Evolutionary conservation across 2,888 invertebrate species (phyloP), one percentile per base, ranked within the genome.

Genomic region (Hirudinaria manillensis): DNA sequence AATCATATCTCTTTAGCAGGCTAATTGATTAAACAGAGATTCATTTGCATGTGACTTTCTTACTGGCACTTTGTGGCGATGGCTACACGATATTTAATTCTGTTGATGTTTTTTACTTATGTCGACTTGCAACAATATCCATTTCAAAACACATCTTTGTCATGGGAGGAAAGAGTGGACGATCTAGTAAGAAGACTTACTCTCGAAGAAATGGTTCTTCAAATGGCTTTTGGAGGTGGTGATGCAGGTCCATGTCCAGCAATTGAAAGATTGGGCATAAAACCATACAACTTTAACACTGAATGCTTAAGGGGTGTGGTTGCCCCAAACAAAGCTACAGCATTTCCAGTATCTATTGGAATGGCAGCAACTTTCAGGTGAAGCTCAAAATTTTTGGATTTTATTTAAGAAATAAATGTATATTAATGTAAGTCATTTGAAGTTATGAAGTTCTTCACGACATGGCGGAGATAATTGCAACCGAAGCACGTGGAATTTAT

Each of bases 331-430:
- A 81, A 82, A 3, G 83, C 84, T 3, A 80, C 83, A 0, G 76
- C 78, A 21, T 78, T 77, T 73, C 83, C 84, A 6, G 82, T 83
- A 77, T 80, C 83, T 6, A 76, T 84, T 34, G 83, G 83, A 36
- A 78, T 84, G 27, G 82, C 82, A 3, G 83, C 84, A 19, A 79
- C 83, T 32, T 84, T 83, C 78, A 83, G 82, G 84, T 83, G 79
- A 75, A 29, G 24, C 45, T 36, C 13, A 73, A 68, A 45, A 45
- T 45, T 45, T n/a, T 45, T 10, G 16, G 45, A 45, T 45, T 6
- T 45, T 45, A 6, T 45, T 4, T 6, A 2, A 1, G 76, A 4
- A 72, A 36, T 51, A 55, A 27, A 51, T 51, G 51, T 72, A 53
- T 24, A 24, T 45, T 24, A 24, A 24, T 32, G 19, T 45, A 32